phyloP scores from a whole-genome alignment of 2,888 invertebrate species.

The Taphrorychus bicolor region DNA sequence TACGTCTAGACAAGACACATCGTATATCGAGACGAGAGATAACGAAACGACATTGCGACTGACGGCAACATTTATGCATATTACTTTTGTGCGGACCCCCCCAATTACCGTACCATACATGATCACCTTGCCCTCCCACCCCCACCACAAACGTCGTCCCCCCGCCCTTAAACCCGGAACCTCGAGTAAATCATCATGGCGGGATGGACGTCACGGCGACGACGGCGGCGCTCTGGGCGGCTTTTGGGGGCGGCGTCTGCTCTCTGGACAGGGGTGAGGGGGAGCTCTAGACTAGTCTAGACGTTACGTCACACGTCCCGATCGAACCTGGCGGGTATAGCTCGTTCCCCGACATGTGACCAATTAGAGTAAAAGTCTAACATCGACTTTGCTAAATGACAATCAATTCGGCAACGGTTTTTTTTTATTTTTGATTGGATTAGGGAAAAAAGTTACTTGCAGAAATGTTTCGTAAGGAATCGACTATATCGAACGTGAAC shows the following conservation, averaged over 20 bases:
- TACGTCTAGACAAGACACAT: neutral
- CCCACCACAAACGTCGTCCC: neutral
- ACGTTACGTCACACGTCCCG: constrained; percentile 34
- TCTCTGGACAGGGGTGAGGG: neutral
- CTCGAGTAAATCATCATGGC: constrained; percentile 40
- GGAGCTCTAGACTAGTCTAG: constrained; percentile 30
- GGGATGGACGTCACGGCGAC: constrained; percentile 35
- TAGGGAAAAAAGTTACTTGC: too few species aligned
- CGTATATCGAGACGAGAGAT: neutral
- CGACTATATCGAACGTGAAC: too few species aligned
- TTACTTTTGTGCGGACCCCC: neutral
- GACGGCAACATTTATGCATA: neutral
- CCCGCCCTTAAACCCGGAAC: constrained; percentile 22
- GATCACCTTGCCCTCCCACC: constrained; percentile 1
- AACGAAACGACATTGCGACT: neutral
- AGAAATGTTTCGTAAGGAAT: too few species aligned
- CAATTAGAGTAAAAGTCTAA: too few species aligned
- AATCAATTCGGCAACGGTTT: too few species aligned
- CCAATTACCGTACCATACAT: neutral
- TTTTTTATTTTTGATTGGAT: too few species aligned
- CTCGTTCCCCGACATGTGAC: neutral
- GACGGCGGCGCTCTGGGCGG: constrained; percentile 39
- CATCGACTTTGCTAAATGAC: too few species aligned
- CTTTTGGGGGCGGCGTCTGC: constrained; percentile 35
- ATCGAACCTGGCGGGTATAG: neutral